Evolutionary conservation across 2,888 invertebrate species (phyloP), one percentile per base, ranked within the genome.

Genomic region (Epistrophe grossulariae): DNA sequence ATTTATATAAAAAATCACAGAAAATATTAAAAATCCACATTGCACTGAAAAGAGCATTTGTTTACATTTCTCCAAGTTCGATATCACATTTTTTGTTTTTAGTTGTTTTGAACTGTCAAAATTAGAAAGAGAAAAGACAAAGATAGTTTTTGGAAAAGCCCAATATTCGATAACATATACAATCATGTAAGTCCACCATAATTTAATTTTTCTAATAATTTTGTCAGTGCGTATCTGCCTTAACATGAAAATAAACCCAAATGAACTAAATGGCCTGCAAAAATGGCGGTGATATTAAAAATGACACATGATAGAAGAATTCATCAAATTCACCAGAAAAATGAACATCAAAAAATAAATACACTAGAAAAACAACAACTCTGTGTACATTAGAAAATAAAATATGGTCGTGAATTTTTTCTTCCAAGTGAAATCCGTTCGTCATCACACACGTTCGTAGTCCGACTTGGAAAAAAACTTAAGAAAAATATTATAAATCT

Each of bases 361-460:
- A 76, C 28, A 50, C 31, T n/a, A 35, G 50, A 74, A 87, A 87
- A 87, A 87, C 87, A 87, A 87, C 87, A 87, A 87, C 83, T 81
- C 64, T 78, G 79, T 71, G 68, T 52, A 74, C 59, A 73, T 50
- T 68, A 68, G 78, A 82, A 82, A 87, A 79, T 81, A 85, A 85
- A 82, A 83, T 87, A 87, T 87, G 87, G 79, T 83, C 79, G 87
- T 72, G 74, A 79, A 72, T 59, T 87, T 82, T 70, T 83, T 83
- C 87, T 79, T 60, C 72, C 76, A 79, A 82, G 79, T 79, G 87
- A 87, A 83, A 83, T 76, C 71, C 74, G 71, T 79, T 84, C 79
- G 79, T 87, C 87, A 83, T 79, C 76, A 24, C 15, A 79, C 45
- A 68, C 85, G 76, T 76, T 79, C 76, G 76, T 55, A 73, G 60